A percentile compares a stretch with the other conserved stretches of the same genome.
phyloP scores from a whole-genome alignment of 2,888 invertebrate genomes.

The Sinelater perroti region DNA sequence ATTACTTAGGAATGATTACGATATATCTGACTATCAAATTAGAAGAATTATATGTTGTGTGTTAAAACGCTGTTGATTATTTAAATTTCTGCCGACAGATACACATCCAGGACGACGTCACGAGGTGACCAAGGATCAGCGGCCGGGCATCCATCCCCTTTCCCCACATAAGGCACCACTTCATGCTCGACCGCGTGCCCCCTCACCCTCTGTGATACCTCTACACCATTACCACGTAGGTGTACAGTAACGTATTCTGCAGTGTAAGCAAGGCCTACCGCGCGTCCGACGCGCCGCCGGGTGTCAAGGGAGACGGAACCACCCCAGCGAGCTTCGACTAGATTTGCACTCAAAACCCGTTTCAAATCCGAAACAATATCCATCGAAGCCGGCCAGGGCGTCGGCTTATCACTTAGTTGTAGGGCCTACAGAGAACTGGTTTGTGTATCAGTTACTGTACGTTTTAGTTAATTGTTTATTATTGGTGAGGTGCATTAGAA shows the following conservation, averaged over 20 bases:
- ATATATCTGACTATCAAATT: too few relatives aligned
- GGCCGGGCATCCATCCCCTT: conserved; percentile 47
- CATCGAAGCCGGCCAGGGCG: background rate
- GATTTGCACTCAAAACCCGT: background rate
- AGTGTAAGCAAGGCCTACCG: conserved; percentile 9
- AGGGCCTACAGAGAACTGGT: too few relatives aligned
- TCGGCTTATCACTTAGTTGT: background rate
- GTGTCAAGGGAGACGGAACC: background rate
- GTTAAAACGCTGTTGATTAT: too few relatives aligned
- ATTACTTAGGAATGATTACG: too few relatives aligned
- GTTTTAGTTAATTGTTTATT: too few relatives aligned
- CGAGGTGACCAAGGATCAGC: conserved; percentile 54
- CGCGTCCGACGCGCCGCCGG: background rate
- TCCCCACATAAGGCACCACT: conserved; percentile 47
- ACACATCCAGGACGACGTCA: conserved; percentile 55
- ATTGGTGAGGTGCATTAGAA: too few relatives aligned
- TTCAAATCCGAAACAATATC: too few relatives aligned
- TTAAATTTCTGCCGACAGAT: conserved; percentile 47
- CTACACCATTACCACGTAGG: conserved; percentile 34
- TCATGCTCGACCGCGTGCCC: conserved; percentile 52
- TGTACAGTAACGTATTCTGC: conserved; percentile 22
- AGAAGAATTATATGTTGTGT: too few relatives aligned
- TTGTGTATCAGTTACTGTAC: too few relatives aligned
- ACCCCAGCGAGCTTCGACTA: background rate
- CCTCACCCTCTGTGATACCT: conserved; percentile 53